phyloP scores from a whole-genome alignment of 1,140 invertebrate genomes.

The Drosophila tropicalis region DNA sequence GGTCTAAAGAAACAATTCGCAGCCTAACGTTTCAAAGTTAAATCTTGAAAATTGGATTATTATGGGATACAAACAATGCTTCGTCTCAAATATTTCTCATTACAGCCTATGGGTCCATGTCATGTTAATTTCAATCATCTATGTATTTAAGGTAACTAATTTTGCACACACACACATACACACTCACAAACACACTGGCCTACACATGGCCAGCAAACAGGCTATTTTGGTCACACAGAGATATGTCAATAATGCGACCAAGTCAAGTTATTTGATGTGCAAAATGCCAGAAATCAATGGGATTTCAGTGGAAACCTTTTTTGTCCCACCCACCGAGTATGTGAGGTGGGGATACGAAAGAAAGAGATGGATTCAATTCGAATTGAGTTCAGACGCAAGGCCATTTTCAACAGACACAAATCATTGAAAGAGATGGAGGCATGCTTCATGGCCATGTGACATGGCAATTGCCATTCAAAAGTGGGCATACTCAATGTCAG shows the following conservation, averaged over 20 bases:
- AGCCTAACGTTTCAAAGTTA: neutral
- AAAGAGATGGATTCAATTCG: neutral
- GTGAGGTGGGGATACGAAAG: neutral
- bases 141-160: constrained; percentile 9
- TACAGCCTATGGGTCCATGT: neutral
- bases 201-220: constrained; percentile 4
- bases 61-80: neutral
- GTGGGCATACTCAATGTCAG: constrained; percentile 10
- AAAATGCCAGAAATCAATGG: constrained; percentile 22
- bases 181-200: neutral
- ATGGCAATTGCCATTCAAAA: constrained; percentile 12
- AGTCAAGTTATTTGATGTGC: constrained; percentile 14
- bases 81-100: neutral
- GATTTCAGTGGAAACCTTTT: constrained; percentile 17
- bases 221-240: constrained; percentile 12
- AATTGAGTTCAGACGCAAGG: constrained; percentile 8
- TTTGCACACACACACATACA: neutral
- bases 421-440: constrained; percentile 9
- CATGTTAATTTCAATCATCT: constrained; percentile 8
- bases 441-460: constrained; percentile 8
- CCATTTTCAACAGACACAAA: constrained; percentile 14
- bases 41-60: neutral
- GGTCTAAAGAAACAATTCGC: too few relatives aligned
- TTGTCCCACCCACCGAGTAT: neutral
- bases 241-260: constrained; percentile 20